Base-by-base conservation (phyloP, 2,888 invertebrate genomes). In the Mesochorus sp. region DNA sequence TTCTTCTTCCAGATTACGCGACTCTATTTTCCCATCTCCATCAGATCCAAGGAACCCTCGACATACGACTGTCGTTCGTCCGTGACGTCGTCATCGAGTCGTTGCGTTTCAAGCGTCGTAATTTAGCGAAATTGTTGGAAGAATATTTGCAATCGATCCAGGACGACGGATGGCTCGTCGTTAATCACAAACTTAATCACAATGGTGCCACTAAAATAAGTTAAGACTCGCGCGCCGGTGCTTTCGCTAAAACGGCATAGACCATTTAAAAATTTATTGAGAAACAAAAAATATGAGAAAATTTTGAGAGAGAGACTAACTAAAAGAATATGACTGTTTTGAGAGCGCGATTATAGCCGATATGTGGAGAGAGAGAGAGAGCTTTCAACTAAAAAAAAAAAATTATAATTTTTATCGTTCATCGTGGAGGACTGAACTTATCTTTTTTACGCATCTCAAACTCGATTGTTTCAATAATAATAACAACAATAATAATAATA, bases 11-110 rank as follows among this genome's bases (percentile, higher is more conserved):
- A 95, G 95, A 95, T 93, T 95, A 94, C 88, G 91, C 93, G 31
- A 94, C 94, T 88, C 91, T 96, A 81, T 95, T 96, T 86, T 94
- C 94, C 83, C 93, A 93, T 84, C 92, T 96, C 86, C 94, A 94
- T 90, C 93, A 93, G 81, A 92, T 96, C 84, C 94, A 94, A 92
- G 96, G 95, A 82, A 93, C 93, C 86, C 91, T 94, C 72, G 94
- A 95, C 84, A 93, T 93, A 86, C 94, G 95, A 91, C 94, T 95
- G 82, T 93, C 93, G 85, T 93, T 95, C 90, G 92, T 96, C 79
- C 93, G 94, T 83, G 94, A 95, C 86, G 94, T 95, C 80, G 95
- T 96, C 83, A 93, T 94, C 84, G 96, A 96, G 92, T 95, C 95
- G 51, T 91, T 95, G 84, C 92, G 96, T 85, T 96, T 96, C 91